phyloP scores from a whole-genome alignment of 2,797 vertebrate genomes.

The Coendou prehensilis region DNA sequence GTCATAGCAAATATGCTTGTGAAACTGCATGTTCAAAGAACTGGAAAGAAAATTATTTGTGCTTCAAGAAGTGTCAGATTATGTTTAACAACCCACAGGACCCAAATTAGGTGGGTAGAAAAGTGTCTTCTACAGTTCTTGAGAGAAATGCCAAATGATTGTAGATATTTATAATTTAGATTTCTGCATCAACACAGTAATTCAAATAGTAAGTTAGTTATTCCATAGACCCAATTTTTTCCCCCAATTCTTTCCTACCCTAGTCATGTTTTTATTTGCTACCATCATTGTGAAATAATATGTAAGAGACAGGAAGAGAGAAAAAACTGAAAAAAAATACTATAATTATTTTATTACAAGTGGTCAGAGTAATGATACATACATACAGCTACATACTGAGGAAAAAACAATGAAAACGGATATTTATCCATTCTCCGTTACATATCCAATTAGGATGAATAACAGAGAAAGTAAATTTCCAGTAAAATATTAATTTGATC shows the following conservation, averaged over 20 bases:
- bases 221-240: neutral
- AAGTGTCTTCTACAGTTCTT: neutral
- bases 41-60: neutral
- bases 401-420: neutral
- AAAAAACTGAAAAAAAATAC: neutral
- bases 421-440: neutral
- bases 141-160: neutral
- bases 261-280: constrained; percentile 21
- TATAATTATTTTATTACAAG: neutral
- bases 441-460: constrained; percentile 28
- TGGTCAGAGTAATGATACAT: neutral
- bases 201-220: neutral
- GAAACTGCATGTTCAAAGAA: neutral
- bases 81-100: neutral
- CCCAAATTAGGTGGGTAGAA: neutral
- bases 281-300: neutral
- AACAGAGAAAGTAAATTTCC: neutral
- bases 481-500: neutral
- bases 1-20: neutral
- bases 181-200: neutral
- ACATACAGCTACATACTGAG: neutral
- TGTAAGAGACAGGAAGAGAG: neutral
- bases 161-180: neutral
- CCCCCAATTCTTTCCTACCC: neutral
- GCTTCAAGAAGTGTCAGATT: neutral